phyloP scores from a whole-genome alignment of 1,140 invertebrate genomes.

The Ooceraea biroi region DNA sequence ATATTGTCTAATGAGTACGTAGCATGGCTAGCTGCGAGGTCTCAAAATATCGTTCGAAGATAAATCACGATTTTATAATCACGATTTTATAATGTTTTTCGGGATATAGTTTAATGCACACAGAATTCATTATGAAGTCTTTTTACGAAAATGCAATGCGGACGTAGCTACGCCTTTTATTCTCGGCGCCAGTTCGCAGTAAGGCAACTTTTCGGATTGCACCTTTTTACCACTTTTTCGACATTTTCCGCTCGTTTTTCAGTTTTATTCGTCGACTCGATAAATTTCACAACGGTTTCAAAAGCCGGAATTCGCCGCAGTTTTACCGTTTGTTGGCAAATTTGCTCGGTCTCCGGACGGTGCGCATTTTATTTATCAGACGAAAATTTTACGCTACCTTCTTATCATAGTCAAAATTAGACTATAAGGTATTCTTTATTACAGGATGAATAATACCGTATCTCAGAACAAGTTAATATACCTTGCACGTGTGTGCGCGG shows the following conservation, averaged over 20 bases:
- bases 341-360: slow-evolving; percentile 9
- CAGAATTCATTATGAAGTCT: too few species aligned
- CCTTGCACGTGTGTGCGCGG: too few species aligned
- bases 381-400: not conserved
- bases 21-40: too few species aligned
- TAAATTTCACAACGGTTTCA: slow-evolving; percentile 58
- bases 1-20: not conserved
- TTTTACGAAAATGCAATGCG: not conserved
- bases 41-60: too few species aligned
- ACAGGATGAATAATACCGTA: too few species aligned
- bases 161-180: slow-evolving; percentile 2
- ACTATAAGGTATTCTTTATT: not conserved
- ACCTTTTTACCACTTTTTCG: slow-evolving; percentile 26
- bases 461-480: too few species aligned
- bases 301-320: slow-evolving; percentile 55
- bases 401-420: slow-evolving; percentile 16
- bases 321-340: slow-evolving; percentile 57
- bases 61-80: too few species aligned
- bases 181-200: not conserved
- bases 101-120: too few species aligned
- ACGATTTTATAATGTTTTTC: too few species aligned
- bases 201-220: slow-evolving; percentile 39
- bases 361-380: slow-evolving; percentile 32
- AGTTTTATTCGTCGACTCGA: slow-evolving; percentile 54
- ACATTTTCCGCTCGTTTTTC: slow-evolving; percentile 49